Conservation (phyloP, 2,797 vertebrate species). For the Enteromius radiatus region DNA sequence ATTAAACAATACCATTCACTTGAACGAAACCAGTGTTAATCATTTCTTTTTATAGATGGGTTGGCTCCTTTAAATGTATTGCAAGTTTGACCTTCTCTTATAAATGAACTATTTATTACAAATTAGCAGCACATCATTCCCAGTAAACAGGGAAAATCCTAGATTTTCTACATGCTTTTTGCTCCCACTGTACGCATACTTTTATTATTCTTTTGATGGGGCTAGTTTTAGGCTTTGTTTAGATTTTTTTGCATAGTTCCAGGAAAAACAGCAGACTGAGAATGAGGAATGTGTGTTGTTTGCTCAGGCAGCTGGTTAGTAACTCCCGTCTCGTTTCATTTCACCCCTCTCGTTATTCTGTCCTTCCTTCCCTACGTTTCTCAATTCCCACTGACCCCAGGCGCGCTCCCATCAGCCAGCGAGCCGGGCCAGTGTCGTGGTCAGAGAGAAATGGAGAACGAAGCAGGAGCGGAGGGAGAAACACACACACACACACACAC, state of each 20-base stretch:
- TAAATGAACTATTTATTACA: neutral
- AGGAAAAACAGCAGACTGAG: conserved; percentile 88
- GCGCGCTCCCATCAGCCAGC: conserved; percentile 85
- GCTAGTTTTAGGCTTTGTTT: conserved; percentile 15
- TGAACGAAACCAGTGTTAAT: neutral
- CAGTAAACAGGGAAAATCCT: neutral
- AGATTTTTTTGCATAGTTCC: conserved; percentile 73
- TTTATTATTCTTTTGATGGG: conserved; percentile 83
- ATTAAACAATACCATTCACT: neutral
- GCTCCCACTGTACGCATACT: conserved; percentile 48
- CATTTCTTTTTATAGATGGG: neutral
- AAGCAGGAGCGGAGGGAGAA: conserved; percentile 9
- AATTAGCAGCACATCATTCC: neutral
- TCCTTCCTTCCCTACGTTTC: conserved; percentile 74
- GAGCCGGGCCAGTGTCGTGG: conserved; percentile 89
- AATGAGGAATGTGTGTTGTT: conserved; percentile 84
- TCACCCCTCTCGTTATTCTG: conserved; percentile 55
- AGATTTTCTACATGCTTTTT: neutral
- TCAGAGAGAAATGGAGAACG: conserved; percentile 32
- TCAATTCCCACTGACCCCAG: conserved; percentile 90
- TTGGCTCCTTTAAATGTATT: neutral
- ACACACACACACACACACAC: neutral
- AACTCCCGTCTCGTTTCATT: conserved; percentile 72
- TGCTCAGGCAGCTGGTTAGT: conserved; percentile 89
- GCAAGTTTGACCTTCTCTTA: neutral